Evolutionary conservation across 2,113 vertebrate genomes (phyloP).

Genomic region (Ceyx margarethae): DNA sequence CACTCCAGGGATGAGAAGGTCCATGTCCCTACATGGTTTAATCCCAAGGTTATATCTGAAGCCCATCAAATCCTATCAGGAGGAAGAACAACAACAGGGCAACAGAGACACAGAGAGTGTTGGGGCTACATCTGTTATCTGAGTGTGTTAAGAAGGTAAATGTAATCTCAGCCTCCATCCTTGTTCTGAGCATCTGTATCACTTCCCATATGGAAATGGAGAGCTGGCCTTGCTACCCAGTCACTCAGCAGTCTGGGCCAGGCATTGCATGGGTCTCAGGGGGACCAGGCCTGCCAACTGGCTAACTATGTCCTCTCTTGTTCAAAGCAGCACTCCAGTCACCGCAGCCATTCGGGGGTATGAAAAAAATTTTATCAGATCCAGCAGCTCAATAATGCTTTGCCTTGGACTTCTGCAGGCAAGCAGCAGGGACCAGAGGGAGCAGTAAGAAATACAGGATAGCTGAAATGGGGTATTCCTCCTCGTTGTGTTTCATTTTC

Average conservation of each 20-base stretch:
- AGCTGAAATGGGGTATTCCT: constrained; percentile 33
- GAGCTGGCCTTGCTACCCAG: not conserved
- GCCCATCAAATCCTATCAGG: not conserved
- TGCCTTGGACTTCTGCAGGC: constrained; percentile 17
- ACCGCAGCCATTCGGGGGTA: not conserved
- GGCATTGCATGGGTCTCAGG: accelerated
- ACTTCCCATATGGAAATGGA: not conserved
- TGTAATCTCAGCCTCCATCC: not conserved
- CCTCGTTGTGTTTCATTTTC: constrained; percentile 50
- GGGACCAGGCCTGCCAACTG: not conserved
- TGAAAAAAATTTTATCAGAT: constrained; percentile 32
- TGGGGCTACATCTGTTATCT: not conserved
- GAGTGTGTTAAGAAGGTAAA: not conserved
- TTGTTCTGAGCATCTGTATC: not conserved
- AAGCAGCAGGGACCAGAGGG: not conserved
- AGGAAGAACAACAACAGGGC: not conserved
- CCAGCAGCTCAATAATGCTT: constrained; percentile 40
- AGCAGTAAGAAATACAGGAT: constrained; percentile 35
- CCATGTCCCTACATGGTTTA: accelerated
- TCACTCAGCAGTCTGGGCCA: not conserved
- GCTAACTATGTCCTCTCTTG: not conserved
- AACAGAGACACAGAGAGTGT: not conserved
- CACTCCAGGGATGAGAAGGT: not conserved
- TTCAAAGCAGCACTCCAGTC: not conserved
- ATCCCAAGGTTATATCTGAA: not conserved